A percentile compares a stretch with the other conserved stretches of the same genome.
These are phyloP conservation scores for Tragelaphus imberbis DNA, from an alignment of 2,113 vertebrate species.

Conservation along the genomic window DNA sequence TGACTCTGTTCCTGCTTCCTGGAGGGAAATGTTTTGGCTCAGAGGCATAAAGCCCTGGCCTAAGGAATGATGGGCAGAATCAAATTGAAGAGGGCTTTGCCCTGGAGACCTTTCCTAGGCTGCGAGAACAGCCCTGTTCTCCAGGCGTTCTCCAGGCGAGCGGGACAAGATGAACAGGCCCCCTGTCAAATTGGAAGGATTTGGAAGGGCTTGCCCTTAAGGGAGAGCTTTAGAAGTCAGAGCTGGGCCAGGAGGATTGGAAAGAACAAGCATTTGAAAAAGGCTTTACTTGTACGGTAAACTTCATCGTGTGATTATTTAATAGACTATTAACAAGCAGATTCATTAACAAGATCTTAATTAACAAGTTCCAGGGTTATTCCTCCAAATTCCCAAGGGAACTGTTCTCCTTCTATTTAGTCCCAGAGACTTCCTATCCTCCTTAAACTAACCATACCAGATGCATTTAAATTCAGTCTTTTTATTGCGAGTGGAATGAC, in stretches of 20 bases:
- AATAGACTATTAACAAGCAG: conserved; percentile 68
- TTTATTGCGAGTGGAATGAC: conserved; percentile 62
- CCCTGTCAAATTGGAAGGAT: neutral
- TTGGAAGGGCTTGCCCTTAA: neutral
- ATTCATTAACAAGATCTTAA: conserved; percentile 67
- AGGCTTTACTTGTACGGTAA: conserved; percentile 61
- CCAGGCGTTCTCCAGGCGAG: neutral
- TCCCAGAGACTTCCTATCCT: conserved; percentile 66
- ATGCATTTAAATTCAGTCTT: conserved; percentile 61
- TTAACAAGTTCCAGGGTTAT: conserved; percentile 51
- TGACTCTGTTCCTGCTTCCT: neutral
- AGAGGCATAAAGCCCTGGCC: neutral
- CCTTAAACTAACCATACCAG: conserved; percentile 66
- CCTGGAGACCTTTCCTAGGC: neutral
- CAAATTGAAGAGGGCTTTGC: neutral
- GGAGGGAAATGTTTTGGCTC: neutral
- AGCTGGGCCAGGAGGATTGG: conserved; percentile 6
- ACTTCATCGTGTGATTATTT: conserved; percentile 71
- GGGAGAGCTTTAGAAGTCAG: conserved; percentile 2
- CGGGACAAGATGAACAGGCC: neutral
- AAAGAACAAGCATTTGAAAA: conserved; percentile 49
- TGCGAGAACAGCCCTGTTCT: neutral
- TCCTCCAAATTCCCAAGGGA: conserved; percentile 71
- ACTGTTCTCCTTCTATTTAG: conserved; percentile 71
- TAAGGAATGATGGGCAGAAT: neutral